A percentile compares a stretch with the other conserved stretches of the same genome.
Evolutionary conservation across 2,797 vertebrate species (phyloP).

Genomic region (Myotis daubentonii): DNA sequence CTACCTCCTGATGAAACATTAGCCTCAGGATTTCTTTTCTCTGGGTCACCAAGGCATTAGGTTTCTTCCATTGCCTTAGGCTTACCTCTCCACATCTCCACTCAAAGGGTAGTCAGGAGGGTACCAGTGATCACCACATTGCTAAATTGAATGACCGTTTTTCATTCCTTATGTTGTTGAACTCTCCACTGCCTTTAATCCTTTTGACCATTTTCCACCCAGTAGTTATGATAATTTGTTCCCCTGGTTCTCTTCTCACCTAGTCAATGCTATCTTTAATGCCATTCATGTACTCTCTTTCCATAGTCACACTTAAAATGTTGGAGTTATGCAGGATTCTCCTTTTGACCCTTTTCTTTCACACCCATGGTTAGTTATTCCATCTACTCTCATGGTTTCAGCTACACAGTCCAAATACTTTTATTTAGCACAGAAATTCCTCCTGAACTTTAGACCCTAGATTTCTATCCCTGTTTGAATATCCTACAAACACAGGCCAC

Average conservation of each 20-base stretch:
- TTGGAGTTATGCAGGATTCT: not conserved
- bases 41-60: not conserved
- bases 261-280: not conserved
- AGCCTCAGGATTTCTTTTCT: not conserved
- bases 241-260: not conserved
- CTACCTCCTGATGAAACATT: not conserved
- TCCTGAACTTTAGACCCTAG: not conserved
- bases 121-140: not conserved
- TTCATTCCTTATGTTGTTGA: not conserved
- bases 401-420: not conserved
- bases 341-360: not conserved
- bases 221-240: not conserved
- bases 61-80: not conserved
- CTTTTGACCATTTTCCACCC: not conserved
- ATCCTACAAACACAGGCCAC: not conserved
- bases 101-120: not conserved
- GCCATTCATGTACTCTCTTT: not conserved
- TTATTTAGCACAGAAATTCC: conserved; percentile 23
- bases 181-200: not conserved
- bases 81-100: not conserved
- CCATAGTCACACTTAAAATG: not conserved
- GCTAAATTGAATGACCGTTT: not conserved
- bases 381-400: not conserved
- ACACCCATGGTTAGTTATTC: not conserved
- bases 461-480: not conserved